These are phyloP conservation scores for Porites cylindrica DNA, from an alignment of 92 coral and sea anemone genomes.

Conservation along the genomic window DNA sequence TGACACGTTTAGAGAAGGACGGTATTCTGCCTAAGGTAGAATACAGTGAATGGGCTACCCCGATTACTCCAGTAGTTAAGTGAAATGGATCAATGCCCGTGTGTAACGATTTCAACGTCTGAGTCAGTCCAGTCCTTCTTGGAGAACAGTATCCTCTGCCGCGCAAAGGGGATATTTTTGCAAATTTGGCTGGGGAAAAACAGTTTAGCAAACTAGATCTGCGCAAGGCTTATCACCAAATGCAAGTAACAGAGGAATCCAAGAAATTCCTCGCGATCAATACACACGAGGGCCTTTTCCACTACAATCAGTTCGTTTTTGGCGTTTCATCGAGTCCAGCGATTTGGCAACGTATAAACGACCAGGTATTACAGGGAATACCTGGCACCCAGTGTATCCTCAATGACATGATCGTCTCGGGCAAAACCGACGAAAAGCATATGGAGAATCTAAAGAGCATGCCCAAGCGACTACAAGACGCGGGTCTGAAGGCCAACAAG, in stretches of 20 bases:
- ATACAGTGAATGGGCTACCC: no score
- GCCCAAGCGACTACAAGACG: constrained; percentile 46
- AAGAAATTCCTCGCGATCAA: constrained; percentile 34
- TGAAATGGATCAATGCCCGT: no score
- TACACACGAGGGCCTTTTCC: constrained; percentile 44
- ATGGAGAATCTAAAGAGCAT: constrained; percentile 17
- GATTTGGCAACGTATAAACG: no score
- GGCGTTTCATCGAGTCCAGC: no score
- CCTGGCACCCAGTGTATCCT: no score
- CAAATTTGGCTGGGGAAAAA: no score
- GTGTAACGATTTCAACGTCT: constrained; percentile 8
- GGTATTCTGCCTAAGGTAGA: background rate
- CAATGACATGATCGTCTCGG: no score
- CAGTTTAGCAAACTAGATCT: background rate
- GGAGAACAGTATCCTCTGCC: background rate
- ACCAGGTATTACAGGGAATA: no score
- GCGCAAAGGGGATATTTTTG: no score
- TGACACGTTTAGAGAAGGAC: constrained; percentile 14
- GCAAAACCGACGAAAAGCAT: no score
- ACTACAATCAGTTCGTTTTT: background rate
- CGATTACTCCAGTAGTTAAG: no score
- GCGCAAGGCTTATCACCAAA: constrained; percentile 22
- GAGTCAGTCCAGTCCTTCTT: constrained; percentile 13
- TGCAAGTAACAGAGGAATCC: no score
- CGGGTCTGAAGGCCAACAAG: constrained; percentile 21